Conservation (phyloP, 2,797 vertebrate genomes). For the Mus spretus region DNA sequence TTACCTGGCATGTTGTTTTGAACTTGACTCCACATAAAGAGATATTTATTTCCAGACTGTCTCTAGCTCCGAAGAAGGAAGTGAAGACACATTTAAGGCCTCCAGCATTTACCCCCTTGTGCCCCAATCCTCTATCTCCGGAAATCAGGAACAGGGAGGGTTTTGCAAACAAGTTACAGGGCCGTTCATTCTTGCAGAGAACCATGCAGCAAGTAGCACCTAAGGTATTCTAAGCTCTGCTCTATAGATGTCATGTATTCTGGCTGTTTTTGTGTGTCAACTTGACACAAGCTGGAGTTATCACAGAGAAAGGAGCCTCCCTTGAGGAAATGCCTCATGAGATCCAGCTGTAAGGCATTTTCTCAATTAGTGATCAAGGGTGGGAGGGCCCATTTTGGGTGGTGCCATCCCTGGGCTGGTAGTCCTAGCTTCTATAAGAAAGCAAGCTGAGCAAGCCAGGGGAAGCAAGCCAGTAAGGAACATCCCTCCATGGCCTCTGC, state of each 20-base stretch:
- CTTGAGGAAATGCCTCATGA: too few relatives aligned
- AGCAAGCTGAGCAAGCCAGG: too few relatives aligned
- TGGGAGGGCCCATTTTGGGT: too few relatives aligned
- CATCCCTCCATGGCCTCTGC: too few relatives aligned
- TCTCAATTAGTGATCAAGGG: too few relatives aligned
- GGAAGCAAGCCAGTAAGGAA: too few relatives aligned
- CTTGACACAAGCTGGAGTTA: too few relatives aligned
- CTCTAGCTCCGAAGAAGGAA: conserved; percentile 38
- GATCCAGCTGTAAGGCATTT: too few relatives aligned
- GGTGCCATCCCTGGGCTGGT: too few relatives aligned
- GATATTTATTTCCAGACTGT: conserved; percentile 72
- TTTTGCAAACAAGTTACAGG: conserved; percentile 37
- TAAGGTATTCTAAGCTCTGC: conserved; percentile 32
- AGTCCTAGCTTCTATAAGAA: too few relatives aligned
- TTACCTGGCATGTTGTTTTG: conserved; percentile 69
- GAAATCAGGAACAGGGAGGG: conserved; percentile 7
- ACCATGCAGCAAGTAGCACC: neutral
- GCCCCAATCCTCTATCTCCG: conserved; percentile 50
- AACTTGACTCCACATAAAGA: conserved; percentile 78
- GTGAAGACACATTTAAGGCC: neutral
- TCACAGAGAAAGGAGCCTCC: too few relatives aligned
- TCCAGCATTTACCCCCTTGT: conserved; percentile 45
- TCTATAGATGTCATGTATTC: neutral
- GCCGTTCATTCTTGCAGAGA: conserved; percentile 12
- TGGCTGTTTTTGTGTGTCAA: too few relatives aligned